phyloP scores from a whole-genome alignment of 2,797 vertebrate genomes.

The Myotis myotis region DNA sequence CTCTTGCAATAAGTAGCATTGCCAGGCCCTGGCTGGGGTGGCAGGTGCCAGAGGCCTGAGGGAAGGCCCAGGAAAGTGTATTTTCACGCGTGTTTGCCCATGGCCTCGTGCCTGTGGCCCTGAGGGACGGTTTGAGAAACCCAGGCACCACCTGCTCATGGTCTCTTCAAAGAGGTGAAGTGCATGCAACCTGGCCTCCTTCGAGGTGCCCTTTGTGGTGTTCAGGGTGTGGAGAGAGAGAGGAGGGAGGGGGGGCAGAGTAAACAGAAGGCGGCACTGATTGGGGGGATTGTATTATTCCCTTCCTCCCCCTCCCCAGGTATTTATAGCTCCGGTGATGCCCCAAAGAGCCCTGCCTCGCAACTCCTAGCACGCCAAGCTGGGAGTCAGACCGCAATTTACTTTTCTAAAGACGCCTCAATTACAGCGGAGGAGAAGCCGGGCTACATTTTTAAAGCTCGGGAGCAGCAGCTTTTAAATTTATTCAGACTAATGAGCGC shows the following conservation, averaged over 20 bases:
- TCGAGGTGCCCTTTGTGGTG: neutral
- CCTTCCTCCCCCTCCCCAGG: neutral
- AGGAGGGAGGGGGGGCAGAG: accelerated
- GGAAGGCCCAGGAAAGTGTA: accelerated
- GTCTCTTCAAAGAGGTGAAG: accelerated
- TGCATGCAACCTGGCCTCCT: neutral
- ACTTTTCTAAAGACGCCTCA: constrained; percentile 80
- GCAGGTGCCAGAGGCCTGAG: neutral
- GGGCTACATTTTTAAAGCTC: constrained; percentile 77
- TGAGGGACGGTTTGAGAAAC: accelerated
- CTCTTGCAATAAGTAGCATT: accelerated
- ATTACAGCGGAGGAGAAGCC: constrained; percentile 82
- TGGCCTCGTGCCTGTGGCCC: accelerated
- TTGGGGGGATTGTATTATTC: constrained; percentile 58
- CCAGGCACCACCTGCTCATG: accelerated
- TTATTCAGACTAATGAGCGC: constrained; percentile 98
- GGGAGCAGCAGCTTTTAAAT: constrained; percentile 91
- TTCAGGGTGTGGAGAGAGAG: neutral
- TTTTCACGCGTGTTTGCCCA: accelerated
- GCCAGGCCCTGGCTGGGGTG: accelerated
- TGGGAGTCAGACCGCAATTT: constrained; percentile 65
- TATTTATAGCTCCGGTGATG: constrained; percentile 69
- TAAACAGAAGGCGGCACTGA: neutral
- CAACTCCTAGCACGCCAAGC: constrained; percentile 72
- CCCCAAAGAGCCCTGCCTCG: constrained; percentile 69